These are phyloP conservation scores for Pipa parva DNA, from an alignment of 2,113 vertebrate species.

Conservation along the genomic window DNA sequence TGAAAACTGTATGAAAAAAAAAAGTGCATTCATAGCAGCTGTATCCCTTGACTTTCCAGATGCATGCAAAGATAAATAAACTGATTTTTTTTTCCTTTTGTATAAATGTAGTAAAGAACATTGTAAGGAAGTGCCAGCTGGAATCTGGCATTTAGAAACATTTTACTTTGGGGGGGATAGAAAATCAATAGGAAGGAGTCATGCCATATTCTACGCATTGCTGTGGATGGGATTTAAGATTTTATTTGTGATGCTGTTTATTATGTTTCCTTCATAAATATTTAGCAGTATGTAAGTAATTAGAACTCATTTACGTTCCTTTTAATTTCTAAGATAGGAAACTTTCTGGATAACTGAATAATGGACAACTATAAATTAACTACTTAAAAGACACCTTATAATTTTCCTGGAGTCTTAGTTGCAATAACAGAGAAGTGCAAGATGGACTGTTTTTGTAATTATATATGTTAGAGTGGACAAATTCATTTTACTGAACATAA, in stretches of 20 bases:
- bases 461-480: no score
- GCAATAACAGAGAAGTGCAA: no score
- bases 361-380: not conserved
- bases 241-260: slow-evolving; percentile 27
- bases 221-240: slow-evolving; percentile 6
- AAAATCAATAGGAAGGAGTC: slow-evolving; percentile 32
- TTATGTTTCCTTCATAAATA: slow-evolving; percentile 33
- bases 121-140: slow-evolving; percentile 29
- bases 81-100: slow-evolving; percentile 25
- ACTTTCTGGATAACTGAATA: not conserved
- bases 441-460: no score
- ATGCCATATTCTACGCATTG: slow-evolving; percentile 29
- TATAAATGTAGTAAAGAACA: slow-evolving; percentile 19
- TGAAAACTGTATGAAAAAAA: slow-evolving; percentile 5
- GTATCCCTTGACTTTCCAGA: slow-evolving; percentile 30
- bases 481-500: no score
- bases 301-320: slow-evolving; percentile 9
- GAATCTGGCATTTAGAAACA: slow-evolving; percentile 38
- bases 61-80: slow-evolving; percentile 26
- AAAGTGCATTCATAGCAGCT: slow-evolving; percentile 26
- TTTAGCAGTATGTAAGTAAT: slow-evolving; percentile 27
- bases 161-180: slow-evolving; percentile 19
- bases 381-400: not conserved
- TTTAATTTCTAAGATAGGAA: slow-evolving; percentile 23
- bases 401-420: not conserved